A percentile compares a stretch with the other conserved stretches of the same genome.
Evolutionary conservation across 2,113 vertebrate genomes (phyloP).

Genomic region (Trematocara unimaculatum): DNA sequence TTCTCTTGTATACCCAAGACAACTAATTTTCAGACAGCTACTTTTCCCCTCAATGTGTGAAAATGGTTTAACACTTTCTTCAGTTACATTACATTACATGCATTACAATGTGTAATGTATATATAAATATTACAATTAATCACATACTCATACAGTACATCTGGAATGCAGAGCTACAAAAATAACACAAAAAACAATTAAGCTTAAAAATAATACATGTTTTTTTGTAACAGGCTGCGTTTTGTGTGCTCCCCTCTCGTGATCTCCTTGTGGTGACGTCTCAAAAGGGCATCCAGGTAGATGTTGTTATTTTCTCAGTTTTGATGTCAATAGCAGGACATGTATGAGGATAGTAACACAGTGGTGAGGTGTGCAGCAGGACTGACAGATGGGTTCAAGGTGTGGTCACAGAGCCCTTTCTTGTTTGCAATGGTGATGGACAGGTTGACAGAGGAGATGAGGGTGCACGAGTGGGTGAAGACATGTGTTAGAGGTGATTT

Average conservation of each 20-base stretch:
- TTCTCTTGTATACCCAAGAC: neutral
- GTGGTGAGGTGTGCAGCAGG: neutral
- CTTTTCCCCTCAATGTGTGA: neutral
- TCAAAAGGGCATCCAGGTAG: conserved; percentile 89
- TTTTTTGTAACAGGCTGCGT: conserved; percentile 75
- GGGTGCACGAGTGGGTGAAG: neutral
- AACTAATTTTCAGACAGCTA: neutral
- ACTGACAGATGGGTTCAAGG: neutral
- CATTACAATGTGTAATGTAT: neutral
- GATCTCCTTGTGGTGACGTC: conserved; percentile 87
- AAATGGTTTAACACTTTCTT: neutral
- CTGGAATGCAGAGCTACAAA: neutral
- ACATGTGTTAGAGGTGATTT: fast-evolving
- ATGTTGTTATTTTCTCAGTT: neutral
- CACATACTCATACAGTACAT: neutral
- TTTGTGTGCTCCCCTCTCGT: conserved; percentile 84
- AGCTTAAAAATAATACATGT: neutral
- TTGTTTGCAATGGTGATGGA: neutral
- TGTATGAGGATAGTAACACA: neutral
- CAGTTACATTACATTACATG: neutral
- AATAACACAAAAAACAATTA: neutral
- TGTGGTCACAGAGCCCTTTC: neutral
- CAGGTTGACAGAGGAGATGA: neutral
- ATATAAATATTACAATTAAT: neutral
- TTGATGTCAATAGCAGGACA: neutral